Base-by-base conservation (phyloP, 2,888 invertebrate genomes). In the Ectemnius cavifrons region DNA sequence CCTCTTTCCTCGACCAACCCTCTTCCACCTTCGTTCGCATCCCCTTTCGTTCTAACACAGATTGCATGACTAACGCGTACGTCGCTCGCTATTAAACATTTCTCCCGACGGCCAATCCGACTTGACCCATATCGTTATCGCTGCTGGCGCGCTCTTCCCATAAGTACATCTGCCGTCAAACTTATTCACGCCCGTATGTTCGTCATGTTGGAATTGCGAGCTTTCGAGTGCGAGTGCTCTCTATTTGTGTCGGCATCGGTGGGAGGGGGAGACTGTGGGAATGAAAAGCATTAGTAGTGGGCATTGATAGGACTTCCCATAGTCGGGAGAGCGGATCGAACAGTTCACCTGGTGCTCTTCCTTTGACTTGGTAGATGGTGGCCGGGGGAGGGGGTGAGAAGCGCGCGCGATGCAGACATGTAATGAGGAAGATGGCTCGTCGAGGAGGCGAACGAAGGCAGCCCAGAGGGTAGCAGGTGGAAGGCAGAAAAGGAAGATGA, bases 351-450 rank as follows among this genome's bases (percentile, higher is more conserved):
- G 23, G 61, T 59, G 27, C 52, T 23, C 67, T n/a, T 60, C 67
- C 68, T 78, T 73, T 72, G 72, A 72, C 59, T 74, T 70, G 27
- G n/a, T 20, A 63, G 37, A 8, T 37, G 8, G 37, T 6, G 37
- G 8, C 5, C n/a, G n/a, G 28, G 1, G 8, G 37, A 11, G 37
- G 11, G 37, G 28, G 0, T 67, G 57, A 63, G 73, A 59, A 64
- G 58, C 47, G 62, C 60, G 61, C 46, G 47, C 49, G 63, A 62
- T 75, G 69, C 64, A 71, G 73, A 70, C 67, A 67, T 37, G 81
- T 83, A 83, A 83, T 77, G 82, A 82, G 82, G 78, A 79, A 75
- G 82, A 75, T 73, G 75, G 73, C 75, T 74, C 69, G 74, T 80
- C 60, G 80, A 70, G 71, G 73, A 73, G 76, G 57, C 56, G 72